Percentiles rank a stretch among this genome's conserved stretches.
Conservation (phyloP, 1,140 invertebrate genomes). For the Bathynomus jamesi region DNA sequence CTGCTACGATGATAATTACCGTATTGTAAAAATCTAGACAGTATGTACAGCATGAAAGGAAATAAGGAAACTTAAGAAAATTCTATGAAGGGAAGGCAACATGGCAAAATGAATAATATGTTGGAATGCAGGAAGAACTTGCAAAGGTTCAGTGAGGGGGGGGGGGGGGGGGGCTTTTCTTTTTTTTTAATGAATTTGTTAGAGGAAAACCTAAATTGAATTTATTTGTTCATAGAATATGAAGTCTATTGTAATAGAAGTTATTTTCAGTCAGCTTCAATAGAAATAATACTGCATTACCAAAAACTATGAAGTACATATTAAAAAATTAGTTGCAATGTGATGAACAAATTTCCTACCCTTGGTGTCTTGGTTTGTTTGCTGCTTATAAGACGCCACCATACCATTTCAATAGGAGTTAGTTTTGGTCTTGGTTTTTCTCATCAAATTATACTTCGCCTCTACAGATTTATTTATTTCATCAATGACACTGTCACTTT, state of each 20-base stretch:
- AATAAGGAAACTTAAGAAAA: no score
- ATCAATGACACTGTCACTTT: constrained; percentile 24
- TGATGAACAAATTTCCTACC: no score
- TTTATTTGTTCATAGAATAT: background rate
- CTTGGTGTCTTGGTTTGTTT: constrained; percentile 24
- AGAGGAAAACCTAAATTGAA: no score
- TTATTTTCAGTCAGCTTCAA: background rate
- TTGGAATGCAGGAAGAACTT: no score
- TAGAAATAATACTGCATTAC: background rate
- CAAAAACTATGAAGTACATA: background rate
- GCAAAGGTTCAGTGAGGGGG: no score
- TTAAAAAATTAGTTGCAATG: background rate
- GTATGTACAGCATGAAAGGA: no score
- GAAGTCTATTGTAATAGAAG: background rate
- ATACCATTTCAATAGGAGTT: constrained; percentile 21
- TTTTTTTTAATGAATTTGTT: no score
- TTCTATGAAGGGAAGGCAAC: no score
- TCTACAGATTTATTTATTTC: constrained; percentile 27
- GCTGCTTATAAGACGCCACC: constrained; percentile 9
- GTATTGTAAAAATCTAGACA: no score
- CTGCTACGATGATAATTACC: no score
- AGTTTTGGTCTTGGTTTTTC: constrained; percentile 18
- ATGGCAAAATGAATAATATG: no score
- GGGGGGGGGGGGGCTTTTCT: no score
- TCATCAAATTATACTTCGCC: constrained; percentile 24